These are phyloP conservation scores for Hemitrygon akajei DNA, from an alignment of 2,797 vertebrate genomes.

Conservation along the genomic window DNA sequence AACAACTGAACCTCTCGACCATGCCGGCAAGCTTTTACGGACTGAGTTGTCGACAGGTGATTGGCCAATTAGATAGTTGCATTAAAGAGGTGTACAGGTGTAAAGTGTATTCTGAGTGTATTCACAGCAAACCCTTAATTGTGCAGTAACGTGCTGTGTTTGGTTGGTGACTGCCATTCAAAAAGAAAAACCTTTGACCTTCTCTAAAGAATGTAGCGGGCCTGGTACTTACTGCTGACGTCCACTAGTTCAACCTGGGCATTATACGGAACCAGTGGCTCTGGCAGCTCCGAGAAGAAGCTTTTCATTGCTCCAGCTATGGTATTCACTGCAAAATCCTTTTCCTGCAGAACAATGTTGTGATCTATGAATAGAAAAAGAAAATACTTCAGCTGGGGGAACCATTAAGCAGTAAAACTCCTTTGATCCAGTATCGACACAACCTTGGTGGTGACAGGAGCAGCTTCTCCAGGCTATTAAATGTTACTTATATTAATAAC, in stretches of 20 bases:
- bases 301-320: constrained; percentile 92
- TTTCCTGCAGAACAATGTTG: constrained; percentile 79
- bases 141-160: background rate
- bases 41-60: no score
- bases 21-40: no score
- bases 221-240: constrained; percentile 78
- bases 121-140: no score
- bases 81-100: no score
- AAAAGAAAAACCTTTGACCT: background rate
- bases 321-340: constrained; percentile 85
- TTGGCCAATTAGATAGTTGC: no score
- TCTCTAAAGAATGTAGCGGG: background rate
- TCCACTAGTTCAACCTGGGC: constrained; percentile 87
- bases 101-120: no score
- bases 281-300: constrained; percentile 87
- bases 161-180: background rate
- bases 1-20: no score
- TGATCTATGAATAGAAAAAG: constrained; percentile 56
- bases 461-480: no score
- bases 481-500: no score
- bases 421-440: no score
- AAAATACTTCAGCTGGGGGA: background rate
- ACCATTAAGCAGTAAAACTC: background rate
- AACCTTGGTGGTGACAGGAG: no score
- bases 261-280: constrained; percentile 82